Conservation (phyloP, 2,888 invertebrate species). For the Trachelus troglodyta region DNA sequence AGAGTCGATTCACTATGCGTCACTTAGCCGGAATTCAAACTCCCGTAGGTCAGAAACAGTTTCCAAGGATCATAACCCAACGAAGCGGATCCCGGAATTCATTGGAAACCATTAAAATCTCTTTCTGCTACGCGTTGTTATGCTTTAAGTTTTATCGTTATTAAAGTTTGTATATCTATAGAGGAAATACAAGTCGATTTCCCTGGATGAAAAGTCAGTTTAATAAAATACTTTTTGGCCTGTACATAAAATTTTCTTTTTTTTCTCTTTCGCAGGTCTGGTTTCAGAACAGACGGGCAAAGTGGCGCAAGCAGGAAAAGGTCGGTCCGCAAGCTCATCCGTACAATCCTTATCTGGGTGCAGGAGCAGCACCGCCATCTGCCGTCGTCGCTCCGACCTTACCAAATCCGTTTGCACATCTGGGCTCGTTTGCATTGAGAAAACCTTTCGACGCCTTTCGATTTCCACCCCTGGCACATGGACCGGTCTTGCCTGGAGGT, state of each 20-base stretch:
- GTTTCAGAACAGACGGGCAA: constrained; percentile 93
- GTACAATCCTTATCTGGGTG: constrained; percentile 85
- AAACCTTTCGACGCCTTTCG: constrained; percentile 79
- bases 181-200: too few relatives aligned
- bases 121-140: background rate
- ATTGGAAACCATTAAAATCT: background rate
- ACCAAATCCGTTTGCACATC: constrained; percentile 84
- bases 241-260: background rate
- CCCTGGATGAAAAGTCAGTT: background rate
- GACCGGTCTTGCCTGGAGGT: constrained; percentile 70
- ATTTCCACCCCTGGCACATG: constrained; percentile 71
- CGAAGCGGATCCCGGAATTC: background rate
- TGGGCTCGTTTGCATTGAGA: constrained; percentile 77
- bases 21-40: constrained; percentile 49
- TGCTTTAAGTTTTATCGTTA: background rate
- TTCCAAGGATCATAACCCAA: constrained; percentile 38
- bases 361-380: constrained; percentile 73
- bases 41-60: constrained; percentile 36
- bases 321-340: constrained; percentile 92
- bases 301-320: constrained; percentile 94
- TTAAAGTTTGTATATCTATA: background rate
- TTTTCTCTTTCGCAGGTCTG: constrained; percentile 78
- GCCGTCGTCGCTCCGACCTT: constrained; percentile 80
- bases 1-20: constrained; percentile 41
- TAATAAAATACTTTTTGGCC: background rate